A percentile compares a stretch with the other conserved stretches of the same genome.
Conservation (phyloP, 2,113 vertebrate species). For the Tylochromis polylepis region DNA sequence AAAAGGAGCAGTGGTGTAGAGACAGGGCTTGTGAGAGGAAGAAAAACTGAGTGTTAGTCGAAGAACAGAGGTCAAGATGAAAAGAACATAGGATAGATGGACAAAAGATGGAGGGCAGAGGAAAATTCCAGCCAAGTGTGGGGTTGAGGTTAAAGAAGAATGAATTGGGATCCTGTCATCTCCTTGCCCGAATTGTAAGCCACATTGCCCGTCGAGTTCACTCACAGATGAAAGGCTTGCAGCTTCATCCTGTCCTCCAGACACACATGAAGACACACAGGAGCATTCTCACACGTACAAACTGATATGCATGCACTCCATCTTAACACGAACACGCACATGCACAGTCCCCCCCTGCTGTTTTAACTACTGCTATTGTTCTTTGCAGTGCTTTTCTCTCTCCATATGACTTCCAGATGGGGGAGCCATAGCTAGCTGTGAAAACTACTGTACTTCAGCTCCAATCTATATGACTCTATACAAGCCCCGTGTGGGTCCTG, state of each 20-base stretch:
- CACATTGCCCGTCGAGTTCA: conserved; percentile 26
- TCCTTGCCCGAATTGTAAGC: conserved; percentile 24
- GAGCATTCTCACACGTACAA: conserved; percentile 35
- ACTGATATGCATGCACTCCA: conserved; percentile 5
- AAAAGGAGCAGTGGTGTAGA: background rate
- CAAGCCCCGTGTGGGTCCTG: conserved; percentile 25
- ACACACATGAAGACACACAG: background rate
- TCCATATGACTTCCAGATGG: conserved; percentile 67
- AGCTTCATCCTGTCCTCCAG: conserved; percentile 13
- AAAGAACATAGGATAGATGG: conserved; percentile 27
- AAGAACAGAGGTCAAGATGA: conserved; percentile 32
- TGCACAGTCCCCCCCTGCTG: background rate
- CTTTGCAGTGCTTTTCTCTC: conserved; percentile 5
- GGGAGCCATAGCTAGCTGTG: conserved; percentile 3
- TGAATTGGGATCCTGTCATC: conserved; percentile 28
- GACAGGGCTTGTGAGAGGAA: background rate
- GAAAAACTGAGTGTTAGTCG: background rate
- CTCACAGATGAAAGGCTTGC: conserved; percentile 49
- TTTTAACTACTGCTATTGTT: conserved; percentile 58
- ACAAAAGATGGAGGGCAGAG: background rate
- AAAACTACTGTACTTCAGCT: conserved; percentile 54
- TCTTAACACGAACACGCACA: background rate
- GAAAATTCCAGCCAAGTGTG: background rate
- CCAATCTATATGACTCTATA: conserved; percentile 37
- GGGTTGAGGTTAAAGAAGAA: background rate